phyloP scores from a whole-genome alignment of 2,113 vertebrate genomes.

The Ophthalmolycus amberensis region DNA sequence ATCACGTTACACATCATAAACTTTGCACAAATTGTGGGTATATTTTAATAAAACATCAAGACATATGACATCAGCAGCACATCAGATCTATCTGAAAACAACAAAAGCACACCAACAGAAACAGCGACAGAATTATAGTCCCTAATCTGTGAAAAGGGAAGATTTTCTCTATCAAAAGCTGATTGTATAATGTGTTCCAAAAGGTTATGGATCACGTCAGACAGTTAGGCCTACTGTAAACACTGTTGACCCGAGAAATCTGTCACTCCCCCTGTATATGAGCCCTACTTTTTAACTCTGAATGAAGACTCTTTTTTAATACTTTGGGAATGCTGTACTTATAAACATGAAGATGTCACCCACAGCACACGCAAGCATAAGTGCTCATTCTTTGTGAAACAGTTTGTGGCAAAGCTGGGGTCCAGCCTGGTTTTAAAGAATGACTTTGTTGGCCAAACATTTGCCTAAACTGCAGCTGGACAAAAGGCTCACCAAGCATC shows the following conservation, averaged over 20 bases:
- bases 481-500: neutral
- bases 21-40: no score
- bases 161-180: neutral
- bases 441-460: neutral
- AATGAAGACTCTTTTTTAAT: neutral
- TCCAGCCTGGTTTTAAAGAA: neutral
- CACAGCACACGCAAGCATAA: neutral
- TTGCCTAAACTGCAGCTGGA: neutral
- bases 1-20: neutral
- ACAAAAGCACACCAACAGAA: neutral
- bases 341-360: neutral
- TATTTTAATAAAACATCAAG: neutral
- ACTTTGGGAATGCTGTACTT: neutral
- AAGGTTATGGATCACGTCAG: neutral
- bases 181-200: neutral
- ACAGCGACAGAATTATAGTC: neutral
- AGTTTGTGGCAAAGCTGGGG: neutral
- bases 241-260: neutral
- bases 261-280: neutral
- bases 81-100: neutral
- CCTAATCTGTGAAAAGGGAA: neutral
- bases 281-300: neutral
- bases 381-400: neutral
- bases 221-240: neutral
- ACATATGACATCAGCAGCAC: neutral